Percentiles rank a stretch among this genome's conserved stretches.
Evolutionary conservation across 1,140 invertebrate species (phyloP).

Genomic region (Odontomachus brunneus): DNA sequence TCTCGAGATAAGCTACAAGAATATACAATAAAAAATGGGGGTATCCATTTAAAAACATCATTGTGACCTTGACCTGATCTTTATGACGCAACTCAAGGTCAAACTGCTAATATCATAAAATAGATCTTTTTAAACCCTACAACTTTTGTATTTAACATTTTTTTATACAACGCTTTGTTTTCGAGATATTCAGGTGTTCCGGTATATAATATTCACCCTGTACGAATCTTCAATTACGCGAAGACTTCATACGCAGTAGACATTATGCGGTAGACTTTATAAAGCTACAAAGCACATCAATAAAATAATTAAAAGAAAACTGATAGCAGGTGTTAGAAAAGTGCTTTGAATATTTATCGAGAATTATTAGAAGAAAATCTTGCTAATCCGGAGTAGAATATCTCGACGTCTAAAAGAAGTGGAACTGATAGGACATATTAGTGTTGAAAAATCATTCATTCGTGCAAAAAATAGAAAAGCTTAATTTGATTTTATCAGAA

Average conservation of each 20-base stretch:
- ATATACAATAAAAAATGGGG: too few relatives aligned
- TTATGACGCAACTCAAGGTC: too few relatives aligned
- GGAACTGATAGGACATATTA: neutral
- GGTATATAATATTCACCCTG: too few relatives aligned
- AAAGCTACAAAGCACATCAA: neutral
- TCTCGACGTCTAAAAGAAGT: neutral
- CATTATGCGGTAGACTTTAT: neutral
- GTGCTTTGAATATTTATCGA: neutral
- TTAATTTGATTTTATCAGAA: neutral
- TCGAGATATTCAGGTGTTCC: too few relatives aligned
- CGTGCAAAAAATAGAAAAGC: neutral
- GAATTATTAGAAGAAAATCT: neutral
- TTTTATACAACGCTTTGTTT: too few relatives aligned
- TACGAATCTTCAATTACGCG: neutral
- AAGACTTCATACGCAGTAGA: neutral
- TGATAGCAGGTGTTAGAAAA: neutral
- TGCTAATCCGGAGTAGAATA: neutral
- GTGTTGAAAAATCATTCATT: neutral
- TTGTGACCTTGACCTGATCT: too few relatives aligned
- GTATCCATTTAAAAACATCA: too few relatives aligned
- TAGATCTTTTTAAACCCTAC: too few relatives aligned
- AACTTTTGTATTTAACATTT: too few relatives aligned
- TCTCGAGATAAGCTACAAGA: too few relatives aligned
- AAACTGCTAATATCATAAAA: too few relatives aligned
- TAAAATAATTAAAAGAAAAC: neutral